phyloP scores from a whole-genome alignment of 2,113 vertebrate species.

The Dipodomys spectabilis region DNA sequence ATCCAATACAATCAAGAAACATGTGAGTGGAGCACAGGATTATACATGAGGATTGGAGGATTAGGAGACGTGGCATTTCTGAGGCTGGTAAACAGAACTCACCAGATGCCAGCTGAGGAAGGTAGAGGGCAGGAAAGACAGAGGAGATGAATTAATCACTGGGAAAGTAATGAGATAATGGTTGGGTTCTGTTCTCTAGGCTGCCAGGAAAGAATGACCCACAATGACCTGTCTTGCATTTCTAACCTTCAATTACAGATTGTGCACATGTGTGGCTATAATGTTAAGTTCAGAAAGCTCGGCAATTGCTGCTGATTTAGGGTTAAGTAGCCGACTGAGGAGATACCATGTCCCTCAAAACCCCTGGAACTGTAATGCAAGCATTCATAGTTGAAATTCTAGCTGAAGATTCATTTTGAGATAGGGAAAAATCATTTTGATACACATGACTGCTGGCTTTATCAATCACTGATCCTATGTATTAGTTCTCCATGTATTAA shows the following conservation, averaged over 20 bases:
- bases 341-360: neutral
- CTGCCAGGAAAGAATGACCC: slow-evolving; percentile 13
- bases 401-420: slow-evolving; percentile 15
- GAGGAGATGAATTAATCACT: slow-evolving; percentile 75
- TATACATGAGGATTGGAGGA: slow-evolving; percentile 77
- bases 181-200: neutral
- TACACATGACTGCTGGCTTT: neutral
- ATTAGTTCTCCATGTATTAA: neutral
- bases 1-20: slow-evolving; percentile 82
- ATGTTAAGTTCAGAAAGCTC: slow-evolving; percentile 39
- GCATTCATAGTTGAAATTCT: neutral
- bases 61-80: slow-evolving; percentile 81
- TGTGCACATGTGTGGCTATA: neutral
- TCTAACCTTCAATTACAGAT: slow-evolving; percentile 52
- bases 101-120: slow-evolving; percentile 65
- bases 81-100: slow-evolving; percentile 79
- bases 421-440: neutral
- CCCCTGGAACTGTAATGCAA: neutral
- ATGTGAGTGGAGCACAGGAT: slow-evolving; percentile 80
- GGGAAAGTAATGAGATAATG: slow-evolving; percentile 63
- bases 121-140: slow-evolving; percentile 60
- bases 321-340: neutral
- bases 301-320: slow-evolving; percentile 51
- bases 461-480: neutral
- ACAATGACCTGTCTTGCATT: neutral